Percentiles rank a stretch among this genome's conserved stretches.
Conservation (phyloP, 92 coral and sea anemone species). For the Chrysogorgia sp. region DNA sequence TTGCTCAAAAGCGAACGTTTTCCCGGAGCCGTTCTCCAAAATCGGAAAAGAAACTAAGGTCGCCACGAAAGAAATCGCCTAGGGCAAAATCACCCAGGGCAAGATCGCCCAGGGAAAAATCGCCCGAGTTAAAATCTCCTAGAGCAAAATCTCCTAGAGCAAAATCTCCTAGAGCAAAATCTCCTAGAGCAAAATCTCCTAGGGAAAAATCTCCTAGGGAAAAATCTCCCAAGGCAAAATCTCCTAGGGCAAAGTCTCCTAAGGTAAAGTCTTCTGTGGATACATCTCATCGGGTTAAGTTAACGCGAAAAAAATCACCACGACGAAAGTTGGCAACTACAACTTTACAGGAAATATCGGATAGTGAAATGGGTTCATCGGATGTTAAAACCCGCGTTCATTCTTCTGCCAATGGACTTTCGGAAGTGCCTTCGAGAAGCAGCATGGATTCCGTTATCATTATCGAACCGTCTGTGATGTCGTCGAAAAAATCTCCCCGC, state of each 20-base stretch:
- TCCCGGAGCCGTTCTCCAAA: constrained; percentile 2
- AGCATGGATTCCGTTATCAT: background rate
- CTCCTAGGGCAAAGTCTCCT: constrained; percentile 2
- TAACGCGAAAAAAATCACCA: background rate
- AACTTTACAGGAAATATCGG: background rate
- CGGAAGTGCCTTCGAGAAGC: background rate
- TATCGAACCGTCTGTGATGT: too few species aligned
- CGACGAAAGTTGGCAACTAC: constrained; percentile 1
- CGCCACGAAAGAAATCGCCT: background rate
- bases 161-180: constrained; percentile 9
- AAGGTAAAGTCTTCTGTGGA: background rate
- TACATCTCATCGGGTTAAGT: background rate
- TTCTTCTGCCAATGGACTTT: background rate
- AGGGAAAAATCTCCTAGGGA: constrained; percentile 6
- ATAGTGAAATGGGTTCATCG: background rate
- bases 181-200: constrained; percentile 19
- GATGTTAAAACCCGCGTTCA: background rate
- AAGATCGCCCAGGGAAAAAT: constrained; percentile 2
- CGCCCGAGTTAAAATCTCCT: constrained; percentile 4
- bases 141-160: constrained; percentile 2
- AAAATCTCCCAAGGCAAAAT: constrained; percentile 1
- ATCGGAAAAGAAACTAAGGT: background rate
- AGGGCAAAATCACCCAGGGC: constrained; percentile 4
- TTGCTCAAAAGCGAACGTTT: background rate
- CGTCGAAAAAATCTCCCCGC: background rate